Conservation (phyloP, 2,888 invertebrate species). For the Petrolisthes cinctipes region DNA sequence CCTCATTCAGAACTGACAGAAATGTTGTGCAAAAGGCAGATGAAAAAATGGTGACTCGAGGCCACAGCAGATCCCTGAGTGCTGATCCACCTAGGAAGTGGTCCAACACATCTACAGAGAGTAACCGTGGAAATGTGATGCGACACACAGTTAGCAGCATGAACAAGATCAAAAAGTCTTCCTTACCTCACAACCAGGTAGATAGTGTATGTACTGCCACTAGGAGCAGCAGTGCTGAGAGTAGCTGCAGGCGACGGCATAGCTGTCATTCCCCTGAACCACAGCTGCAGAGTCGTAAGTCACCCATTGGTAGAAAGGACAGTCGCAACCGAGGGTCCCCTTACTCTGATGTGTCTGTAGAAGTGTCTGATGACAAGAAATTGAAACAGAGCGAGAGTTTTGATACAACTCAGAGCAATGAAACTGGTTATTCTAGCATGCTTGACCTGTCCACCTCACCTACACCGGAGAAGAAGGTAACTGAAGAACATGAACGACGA, state of each 20-base stretch:
- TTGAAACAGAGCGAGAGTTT: slow-evolving; percentile 64
- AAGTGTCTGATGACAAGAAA: slow-evolving; percentile 51
- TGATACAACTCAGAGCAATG: slow-evolving; percentile 65
- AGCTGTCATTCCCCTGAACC: slow-evolving; percentile 52
- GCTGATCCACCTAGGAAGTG: slow-evolving; percentile 49
- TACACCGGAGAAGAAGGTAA: slow-evolving; percentile 39
- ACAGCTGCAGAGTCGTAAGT: slow-evolving; percentile 32
- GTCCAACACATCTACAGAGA: slow-evolving; percentile 49
- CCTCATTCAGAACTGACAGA: slow-evolving; percentile 37
- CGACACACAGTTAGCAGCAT: slow-evolving; percentile 64
- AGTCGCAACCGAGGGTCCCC: slow-evolving; percentile 48
- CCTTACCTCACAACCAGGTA: slow-evolving; percentile 26
- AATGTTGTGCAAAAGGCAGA: background rate
- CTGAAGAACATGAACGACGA: slow-evolving; percentile 33
- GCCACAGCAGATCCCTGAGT: slow-evolving; percentile 48
- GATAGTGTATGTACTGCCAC: slow-evolving; percentile 12
- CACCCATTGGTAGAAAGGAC: slow-evolving; percentile 44
- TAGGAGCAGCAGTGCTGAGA: slow-evolving; percentile 49
- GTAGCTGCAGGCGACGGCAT: slow-evolving; percentile 27
- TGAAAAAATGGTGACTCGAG: slow-evolving; percentile 11
- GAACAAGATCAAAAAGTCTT: slow-evolving; percentile 59
- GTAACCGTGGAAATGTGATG: slow-evolving; percentile 44
- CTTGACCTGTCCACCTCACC: slow-evolving; percentile 64
- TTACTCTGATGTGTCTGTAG: slow-evolving; percentile 51
- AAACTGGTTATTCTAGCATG: slow-evolving; percentile 65